Percentiles rank a stretch among this genome's conserved stretches.
These are phyloP conservation scores for Whitmania pigra DNA, from an alignment of 1,140 invertebrate genomes.

Conservation along the genomic window DNA sequence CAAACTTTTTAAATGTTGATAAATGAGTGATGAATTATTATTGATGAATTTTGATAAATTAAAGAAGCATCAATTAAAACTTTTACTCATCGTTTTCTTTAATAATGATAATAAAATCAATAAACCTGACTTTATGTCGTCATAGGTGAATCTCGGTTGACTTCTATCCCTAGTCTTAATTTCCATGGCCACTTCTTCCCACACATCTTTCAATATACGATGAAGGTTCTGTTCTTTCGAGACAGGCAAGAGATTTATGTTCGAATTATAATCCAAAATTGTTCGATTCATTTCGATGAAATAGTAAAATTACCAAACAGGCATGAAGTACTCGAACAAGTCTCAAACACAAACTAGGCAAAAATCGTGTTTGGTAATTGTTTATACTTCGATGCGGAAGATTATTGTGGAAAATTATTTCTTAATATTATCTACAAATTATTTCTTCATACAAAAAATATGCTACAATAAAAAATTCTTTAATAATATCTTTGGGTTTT, in stretches of 20 bases:
- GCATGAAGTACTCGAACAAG: no score
- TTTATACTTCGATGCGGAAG: no score
- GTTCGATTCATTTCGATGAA: no score
- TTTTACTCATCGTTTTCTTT: not conserved
- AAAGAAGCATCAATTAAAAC: not conserved
- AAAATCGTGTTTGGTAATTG: no score
- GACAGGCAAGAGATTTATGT: not conserved
- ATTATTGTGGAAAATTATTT: no score
- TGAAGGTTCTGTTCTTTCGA: not conserved
- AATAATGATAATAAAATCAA: not conserved
- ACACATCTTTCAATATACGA: not conserved
- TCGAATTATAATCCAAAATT: no score
- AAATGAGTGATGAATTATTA: not conserved
- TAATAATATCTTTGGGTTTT: no score
- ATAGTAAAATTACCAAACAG: no score
- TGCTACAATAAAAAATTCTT: no score
- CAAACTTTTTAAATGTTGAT: not conserved
- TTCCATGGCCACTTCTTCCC: not conserved
- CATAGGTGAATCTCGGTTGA: not conserved
- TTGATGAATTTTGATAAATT: not conserved
- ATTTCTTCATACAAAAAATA: no score
- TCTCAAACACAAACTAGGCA: no score
- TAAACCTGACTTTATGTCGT: slow-evolving; percentile 3
- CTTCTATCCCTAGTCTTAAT: not conserved
- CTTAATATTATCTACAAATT: no score